These are phyloP conservation scores for Epinephelus lanceolatus DNA, from an alignment of 2,113 vertebrate genomes.

Conservation along the genomic window DNA sequence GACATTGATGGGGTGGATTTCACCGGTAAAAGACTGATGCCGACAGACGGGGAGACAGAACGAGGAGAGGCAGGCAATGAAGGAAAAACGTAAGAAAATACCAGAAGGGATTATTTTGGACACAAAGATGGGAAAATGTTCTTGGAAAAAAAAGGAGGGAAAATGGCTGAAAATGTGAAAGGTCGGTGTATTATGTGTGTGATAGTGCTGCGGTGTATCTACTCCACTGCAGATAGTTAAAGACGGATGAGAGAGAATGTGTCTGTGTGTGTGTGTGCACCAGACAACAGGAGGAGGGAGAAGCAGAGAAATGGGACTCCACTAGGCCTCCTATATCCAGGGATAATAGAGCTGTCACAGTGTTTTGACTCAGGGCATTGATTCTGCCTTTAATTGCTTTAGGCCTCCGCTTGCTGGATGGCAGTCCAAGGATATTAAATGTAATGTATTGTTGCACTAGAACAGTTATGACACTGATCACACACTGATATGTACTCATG, in stretches of 20 bases:
- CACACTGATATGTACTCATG: constrained; percentile 78
- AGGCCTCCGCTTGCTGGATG: constrained; percentile 63
- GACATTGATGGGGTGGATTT: constrained; percentile 67
- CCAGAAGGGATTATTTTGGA: constrained; percentile 50
- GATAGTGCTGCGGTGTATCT: constrained; percentile 38
- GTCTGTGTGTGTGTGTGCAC: constrained; percentile 18
- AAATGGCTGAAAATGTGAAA: constrained; percentile 45
- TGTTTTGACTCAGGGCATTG: constrained; percentile 82
- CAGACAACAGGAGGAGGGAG: constrained; percentile 27
- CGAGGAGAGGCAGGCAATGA: constrained; percentile 42
- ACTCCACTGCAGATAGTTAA: constrained; percentile 49
- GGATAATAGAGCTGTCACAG: constrained; percentile 83
- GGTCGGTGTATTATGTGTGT: constrained; percentile 32
- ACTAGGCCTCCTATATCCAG: constrained; percentile 66
- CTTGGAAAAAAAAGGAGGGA: neutral
- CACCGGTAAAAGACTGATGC: constrained; percentile 39
- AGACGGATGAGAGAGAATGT: constrained; percentile 43
- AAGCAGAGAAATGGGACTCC: constrained; percentile 46
- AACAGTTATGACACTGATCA: constrained; percentile 80
- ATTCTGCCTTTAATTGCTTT: constrained; percentile 83
- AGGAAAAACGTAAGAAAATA: constrained; percentile 37
- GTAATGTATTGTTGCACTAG: constrained; percentile 77
- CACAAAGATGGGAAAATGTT: constrained; percentile 9
- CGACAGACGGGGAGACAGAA: constrained; percentile 49
- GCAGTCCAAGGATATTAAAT: constrained; percentile 75